These are phyloP conservation scores for Harpagifer antarcticus DNA, from an alignment of 2,797 vertebrate genomes.

Conservation along the genomic window DNA sequence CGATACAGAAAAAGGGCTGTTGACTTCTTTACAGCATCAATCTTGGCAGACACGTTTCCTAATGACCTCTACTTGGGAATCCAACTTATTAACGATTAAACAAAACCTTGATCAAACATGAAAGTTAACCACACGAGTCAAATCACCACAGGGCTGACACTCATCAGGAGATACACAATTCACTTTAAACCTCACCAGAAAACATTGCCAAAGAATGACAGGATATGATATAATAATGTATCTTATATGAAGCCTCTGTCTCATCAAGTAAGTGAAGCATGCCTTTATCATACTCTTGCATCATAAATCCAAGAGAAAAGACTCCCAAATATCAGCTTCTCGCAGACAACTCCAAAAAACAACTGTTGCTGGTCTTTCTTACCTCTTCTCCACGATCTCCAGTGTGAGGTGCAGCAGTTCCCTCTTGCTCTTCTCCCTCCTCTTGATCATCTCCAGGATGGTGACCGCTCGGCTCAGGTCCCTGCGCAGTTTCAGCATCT, in stretches of 20 bases:
- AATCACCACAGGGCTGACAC: conserved; percentile 10
- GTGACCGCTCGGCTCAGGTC: conserved; percentile 98
- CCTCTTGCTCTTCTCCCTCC: conserved; percentile 97
- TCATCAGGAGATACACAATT: background rate
- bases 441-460: conserved; percentile 99
- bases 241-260: conserved; percentile 1
- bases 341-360: conserved; percentile 14
- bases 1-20: conserved; percentile 42
- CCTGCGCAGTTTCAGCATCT: conserved; percentile 98
- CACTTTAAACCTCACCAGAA: background rate
- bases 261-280: conserved; percentile 3
- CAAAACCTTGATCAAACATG: conserved; percentile 34
- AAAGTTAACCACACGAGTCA: conserved; percentile 24
- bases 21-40: conserved; percentile 3
- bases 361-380: conserved; percentile 21
- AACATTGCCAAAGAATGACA: background rate
- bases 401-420: conserved; percentile 98
- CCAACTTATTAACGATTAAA: conserved; percentile 21
- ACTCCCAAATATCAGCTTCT: conserved; percentile 6
- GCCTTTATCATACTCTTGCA: background rate
- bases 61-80: conserved; percentile 27
- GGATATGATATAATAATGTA: background rate
- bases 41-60: conserved; percentile 19
- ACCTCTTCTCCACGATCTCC: conserved; percentile 99
- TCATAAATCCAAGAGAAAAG: background rate